Conservation (phyloP, 2,113 vertebrate genomes). For the Archilochus colubris region DNA sequence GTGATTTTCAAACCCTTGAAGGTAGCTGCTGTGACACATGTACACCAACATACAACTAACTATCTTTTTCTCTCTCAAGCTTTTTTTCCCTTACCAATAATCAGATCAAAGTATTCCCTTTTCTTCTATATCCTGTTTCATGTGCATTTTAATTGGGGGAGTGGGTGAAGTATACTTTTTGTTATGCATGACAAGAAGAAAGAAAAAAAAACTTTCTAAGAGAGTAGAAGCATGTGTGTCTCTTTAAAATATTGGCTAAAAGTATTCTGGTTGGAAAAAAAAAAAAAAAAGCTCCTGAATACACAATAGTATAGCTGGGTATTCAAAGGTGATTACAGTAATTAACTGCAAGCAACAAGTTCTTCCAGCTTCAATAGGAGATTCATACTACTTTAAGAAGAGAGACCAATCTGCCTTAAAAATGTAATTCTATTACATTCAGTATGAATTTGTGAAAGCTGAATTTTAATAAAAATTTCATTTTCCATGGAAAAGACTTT, state of each 20-base stretch:
- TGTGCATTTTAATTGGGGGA: neutral
- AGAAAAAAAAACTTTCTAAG: neutral
- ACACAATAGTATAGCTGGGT: neutral
- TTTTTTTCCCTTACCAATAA: neutral
- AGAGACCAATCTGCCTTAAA: neutral
- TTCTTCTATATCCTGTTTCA: neutral
- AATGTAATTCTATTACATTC: neutral
- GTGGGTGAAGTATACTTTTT: neutral
- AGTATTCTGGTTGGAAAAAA: neutral
- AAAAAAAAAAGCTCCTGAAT: neutral
- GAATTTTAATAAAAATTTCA: neutral
- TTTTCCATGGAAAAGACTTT: neutral
- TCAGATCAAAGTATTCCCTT: neutral
- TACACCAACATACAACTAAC: neutral
- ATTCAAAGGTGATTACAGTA: neutral
- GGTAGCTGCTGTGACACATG: neutral
- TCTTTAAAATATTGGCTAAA: conserved; percentile 6
- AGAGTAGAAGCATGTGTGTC: neutral
- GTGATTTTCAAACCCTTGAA: neutral
- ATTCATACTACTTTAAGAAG: neutral
- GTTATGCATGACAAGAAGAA: neutral
- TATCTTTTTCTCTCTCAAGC: neutral
- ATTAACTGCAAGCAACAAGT: neutral
- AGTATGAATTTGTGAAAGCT: neutral
- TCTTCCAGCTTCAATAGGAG: neutral